These are phyloP conservation scores for Himantopus leucocephalus DNA, from an alignment of 2,113 vertebrate species.

Conservation along the genomic window DNA sequence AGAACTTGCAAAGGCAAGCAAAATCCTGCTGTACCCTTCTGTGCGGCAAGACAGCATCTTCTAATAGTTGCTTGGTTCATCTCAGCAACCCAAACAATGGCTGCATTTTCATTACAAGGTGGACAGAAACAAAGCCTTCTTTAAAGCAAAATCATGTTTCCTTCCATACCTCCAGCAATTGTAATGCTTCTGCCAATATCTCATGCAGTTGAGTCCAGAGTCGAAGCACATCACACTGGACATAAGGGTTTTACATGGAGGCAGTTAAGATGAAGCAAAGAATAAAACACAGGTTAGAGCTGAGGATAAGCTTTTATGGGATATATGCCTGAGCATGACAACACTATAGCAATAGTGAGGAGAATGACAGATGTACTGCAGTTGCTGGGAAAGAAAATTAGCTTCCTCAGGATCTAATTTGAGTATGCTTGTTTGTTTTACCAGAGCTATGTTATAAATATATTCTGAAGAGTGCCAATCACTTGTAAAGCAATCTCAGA, in stretches of 20 bases:
- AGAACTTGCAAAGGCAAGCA: neutral
- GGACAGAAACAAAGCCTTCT: neutral
- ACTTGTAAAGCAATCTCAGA: constrained; percentile 39
- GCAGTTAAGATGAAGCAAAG: neutral
- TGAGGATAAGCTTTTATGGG: neutral
- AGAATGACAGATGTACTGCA: constrained; percentile 40
- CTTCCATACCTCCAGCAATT: neutral
- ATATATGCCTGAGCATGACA: neutral
- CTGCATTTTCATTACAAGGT: neutral
- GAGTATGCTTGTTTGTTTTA: constrained; percentile 40
- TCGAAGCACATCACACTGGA: neutral
- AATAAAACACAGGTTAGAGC: neutral
- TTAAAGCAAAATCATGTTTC: neutral
- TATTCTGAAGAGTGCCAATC: constrained; percentile 44
- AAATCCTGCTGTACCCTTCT: neutral
- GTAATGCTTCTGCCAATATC: neutral
- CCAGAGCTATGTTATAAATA: constrained; percentile 37
- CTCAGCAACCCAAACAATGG: neutral
- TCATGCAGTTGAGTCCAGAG: neutral
- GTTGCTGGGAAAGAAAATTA: constrained; percentile 19
- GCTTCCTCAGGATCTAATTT: constrained; percentile 38
- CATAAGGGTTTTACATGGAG: neutral
- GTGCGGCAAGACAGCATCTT: neutral
- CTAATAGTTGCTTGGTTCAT: neutral
- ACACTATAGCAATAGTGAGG: neutral